Evolutionary conservation across 2,797 vertebrate species (phyloP).

Genomic region (Danio aesculapii): DNA sequence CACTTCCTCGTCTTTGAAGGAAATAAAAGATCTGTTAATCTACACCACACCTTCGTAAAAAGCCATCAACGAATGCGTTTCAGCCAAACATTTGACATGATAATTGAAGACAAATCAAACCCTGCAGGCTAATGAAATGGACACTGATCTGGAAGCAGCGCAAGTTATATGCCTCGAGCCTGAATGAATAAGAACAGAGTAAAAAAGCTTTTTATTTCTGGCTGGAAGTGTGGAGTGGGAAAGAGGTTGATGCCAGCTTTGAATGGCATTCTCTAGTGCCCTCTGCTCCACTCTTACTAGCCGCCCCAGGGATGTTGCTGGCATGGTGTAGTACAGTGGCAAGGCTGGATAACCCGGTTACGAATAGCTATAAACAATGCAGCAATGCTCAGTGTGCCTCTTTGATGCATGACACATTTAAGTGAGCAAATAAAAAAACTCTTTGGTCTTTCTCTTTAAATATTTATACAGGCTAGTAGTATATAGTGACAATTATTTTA

Average conservation of each 20-base stretch:
- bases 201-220: slow-evolving; percentile 9
- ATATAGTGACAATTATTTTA: no score
- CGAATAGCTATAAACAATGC: slow-evolving; percentile 15
- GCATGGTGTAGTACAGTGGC: slow-evolving; percentile 8
- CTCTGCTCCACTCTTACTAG: slow-evolving; percentile 36
- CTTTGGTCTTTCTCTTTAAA: neutral
- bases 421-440: neutral
- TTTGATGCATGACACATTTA: slow-evolving; percentile 1
- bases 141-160: slow-evolving; percentile 60
- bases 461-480: neutral
- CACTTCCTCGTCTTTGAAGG: neutral
- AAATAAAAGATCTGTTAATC: neutral
- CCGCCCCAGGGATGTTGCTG: slow-evolving; percentile 2
- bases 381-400: neutral
- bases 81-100: slow-evolving; percentile 25
- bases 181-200: slow-evolving; percentile 16
- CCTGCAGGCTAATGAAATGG: slow-evolving; percentile 62
- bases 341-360: slow-evolving; percentile 19
- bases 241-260: slow-evolving; percentile 47
- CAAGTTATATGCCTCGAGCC: slow-evolving; percentile 33
- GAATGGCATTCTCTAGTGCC: slow-evolving; percentile 35
- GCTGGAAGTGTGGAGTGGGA: neutral
- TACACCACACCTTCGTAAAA: slow-evolving; percentile 4
- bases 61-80: neutral
- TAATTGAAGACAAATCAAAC: slow-evolving; percentile 53